phyloP scores from a whole-genome alignment of 2,113 vertebrate genomes.

The Pitta sordida region DNA sequence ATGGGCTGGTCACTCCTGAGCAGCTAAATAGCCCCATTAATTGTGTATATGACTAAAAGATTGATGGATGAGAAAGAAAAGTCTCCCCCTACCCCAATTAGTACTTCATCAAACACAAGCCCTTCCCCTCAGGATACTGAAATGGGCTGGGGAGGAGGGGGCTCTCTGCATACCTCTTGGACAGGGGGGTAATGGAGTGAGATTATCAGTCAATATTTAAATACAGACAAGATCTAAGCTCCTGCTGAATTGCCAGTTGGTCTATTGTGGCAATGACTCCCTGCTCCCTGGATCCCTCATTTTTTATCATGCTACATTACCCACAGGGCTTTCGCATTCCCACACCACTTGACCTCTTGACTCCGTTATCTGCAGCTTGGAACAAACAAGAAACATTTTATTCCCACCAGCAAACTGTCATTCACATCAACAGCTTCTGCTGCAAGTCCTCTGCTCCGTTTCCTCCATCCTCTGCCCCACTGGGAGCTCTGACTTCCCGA shows the following conservation, averaged over 20 bases:
- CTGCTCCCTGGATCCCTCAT: not conserved
- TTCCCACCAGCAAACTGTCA: slow-evolving; percentile 63
- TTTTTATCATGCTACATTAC: slow-evolving; percentile 62
- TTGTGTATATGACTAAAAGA: not conserved
- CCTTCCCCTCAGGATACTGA: not conserved
- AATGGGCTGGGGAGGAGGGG: not conserved
- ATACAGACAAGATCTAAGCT: slow-evolving; percentile 64
- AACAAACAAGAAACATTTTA: slow-evolving; percentile 69
- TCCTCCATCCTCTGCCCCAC: not conserved
- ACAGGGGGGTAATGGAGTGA: slow-evolving; percentile 53
- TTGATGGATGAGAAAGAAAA: slow-evolving; percentile 23
- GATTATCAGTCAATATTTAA: slow-evolving; percentile 64
- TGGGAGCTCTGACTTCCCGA: not conserved
- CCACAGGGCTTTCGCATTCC: slow-evolving; percentile 37
- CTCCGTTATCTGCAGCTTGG: slow-evolving; percentile 64
- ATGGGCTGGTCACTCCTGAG: not conserved
- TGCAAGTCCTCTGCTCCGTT: not conserved
- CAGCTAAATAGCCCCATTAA: slow-evolving; percentile 3
- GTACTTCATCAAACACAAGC: slow-evolving; percentile 12
- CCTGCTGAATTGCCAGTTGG: not conserved
- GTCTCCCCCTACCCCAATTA: slow-evolving; percentile 4
- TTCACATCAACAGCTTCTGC: slow-evolving; percentile 47
- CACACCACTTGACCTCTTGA: slow-evolving; percentile 68
- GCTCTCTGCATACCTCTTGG: slow-evolving; percentile 6
- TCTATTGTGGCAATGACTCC: slow-evolving; percentile 10